Conservation (phyloP, 2,888 invertebrate genomes). For the Diachrysia chrysitis region DNA sequence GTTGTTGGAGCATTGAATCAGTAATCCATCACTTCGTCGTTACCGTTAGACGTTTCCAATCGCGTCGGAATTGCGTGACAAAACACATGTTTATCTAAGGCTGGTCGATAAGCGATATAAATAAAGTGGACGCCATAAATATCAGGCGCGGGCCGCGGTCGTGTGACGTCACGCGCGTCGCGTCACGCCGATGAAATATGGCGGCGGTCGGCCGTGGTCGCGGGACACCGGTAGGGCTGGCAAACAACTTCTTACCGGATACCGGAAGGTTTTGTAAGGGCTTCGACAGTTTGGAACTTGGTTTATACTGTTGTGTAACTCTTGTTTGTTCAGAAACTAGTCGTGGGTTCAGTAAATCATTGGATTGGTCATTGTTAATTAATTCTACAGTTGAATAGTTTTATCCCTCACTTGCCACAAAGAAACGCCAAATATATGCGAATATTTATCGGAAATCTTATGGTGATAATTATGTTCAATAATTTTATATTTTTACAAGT, state of each 20-base stretch:
- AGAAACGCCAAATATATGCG: no score
- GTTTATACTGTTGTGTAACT: background rate
- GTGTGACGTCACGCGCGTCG: conserved; percentile 51
- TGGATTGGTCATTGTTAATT: background rate
- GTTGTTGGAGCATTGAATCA: background rate
- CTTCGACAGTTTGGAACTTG: background rate
- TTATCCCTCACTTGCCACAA: background rate
- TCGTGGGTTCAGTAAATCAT: background rate
- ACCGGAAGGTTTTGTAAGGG: background rate
- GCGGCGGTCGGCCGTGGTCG: conserved; percentile 39
- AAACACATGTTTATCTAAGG: conserved; percentile 53
- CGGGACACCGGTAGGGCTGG: conserved; percentile 44
- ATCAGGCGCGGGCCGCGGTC: conserved; percentile 33
- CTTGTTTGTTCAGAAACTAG: background rate
- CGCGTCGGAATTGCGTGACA: conserved; percentile 29
- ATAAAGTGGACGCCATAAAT: conserved; percentile 55
- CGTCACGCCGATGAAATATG: conserved; percentile 54
- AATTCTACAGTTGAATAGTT: background rate
- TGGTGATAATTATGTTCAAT: no score
- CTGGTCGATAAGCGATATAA: conserved; percentile 53
- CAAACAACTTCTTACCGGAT: conserved; percentile 23
- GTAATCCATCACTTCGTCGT: background rate
- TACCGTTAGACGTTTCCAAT: conserved; percentile 15
- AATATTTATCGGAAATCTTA: no score
- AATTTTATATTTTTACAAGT: no score